Conservation (phyloP, 2,888 invertebrate species). For the Eupithecia tripunctaria region DNA sequence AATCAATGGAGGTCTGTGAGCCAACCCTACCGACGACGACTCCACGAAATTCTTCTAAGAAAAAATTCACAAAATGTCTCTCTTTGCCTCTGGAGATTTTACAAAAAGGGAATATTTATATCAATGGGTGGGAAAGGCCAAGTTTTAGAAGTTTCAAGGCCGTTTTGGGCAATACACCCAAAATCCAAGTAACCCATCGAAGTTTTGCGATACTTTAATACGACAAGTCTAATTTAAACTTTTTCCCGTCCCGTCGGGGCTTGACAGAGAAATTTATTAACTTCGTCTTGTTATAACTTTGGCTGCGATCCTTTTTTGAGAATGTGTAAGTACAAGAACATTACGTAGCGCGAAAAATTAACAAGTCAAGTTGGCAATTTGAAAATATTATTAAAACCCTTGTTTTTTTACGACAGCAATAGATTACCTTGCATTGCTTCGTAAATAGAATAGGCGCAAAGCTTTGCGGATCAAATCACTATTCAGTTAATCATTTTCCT, state of each 20-base stretch:
- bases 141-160: conserved; percentile 19
- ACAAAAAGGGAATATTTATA: not conserved
- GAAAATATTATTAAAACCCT: not conserved
- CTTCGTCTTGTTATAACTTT: conserved; percentile 48
- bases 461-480: not conserved
- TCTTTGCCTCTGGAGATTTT: not conserved
- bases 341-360: not conserved
- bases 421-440: not conserved
- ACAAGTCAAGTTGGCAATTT: too few relatives aligned
- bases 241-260: conserved; percentile 46
- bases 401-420: not conserved
- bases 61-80: not conserved
- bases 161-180: conserved; percentile 28
- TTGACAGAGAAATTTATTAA: conserved; percentile 51
- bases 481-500: too few relatives aligned
- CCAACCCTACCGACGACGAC: too few relatives aligned
- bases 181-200: conserved; percentile 40
- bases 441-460: not conserved
- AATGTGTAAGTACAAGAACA: conserved; percentile 10
- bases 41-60: too few relatives aligned
- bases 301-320: conserved; percentile 42
- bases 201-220: conserved; percentile 48
- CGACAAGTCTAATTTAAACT: conserved; percentile 53
- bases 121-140: not conserved
- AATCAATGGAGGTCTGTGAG: too few relatives aligned